Base-by-base conservation (phyloP, 2,888 invertebrate species). In the Acleris literana region DNA sequence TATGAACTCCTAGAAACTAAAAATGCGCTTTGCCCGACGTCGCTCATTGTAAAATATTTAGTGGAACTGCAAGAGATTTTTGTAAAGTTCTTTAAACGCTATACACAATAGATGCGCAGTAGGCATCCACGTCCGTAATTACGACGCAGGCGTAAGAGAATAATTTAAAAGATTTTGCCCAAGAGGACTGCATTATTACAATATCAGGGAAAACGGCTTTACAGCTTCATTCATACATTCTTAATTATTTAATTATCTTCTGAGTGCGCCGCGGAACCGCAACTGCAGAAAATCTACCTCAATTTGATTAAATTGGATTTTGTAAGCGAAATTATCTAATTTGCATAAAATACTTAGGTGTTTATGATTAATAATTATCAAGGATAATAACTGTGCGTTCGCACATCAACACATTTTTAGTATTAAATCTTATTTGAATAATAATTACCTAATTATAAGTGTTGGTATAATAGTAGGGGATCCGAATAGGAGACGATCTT, bases 201-300 rank as follows among this genome's bases (percentile, higher is more conserved):
- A 88, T 88, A 89, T 89, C 86, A 86, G 84, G 84, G 85, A 85
- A 66, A 90, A 89, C 87, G 85, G 86, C 86, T 90, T 87, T 87
- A 87, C 86, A 84, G 83, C 88, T 84, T 89, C 87, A 90, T 89
- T 91, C 90, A 91, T 90, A 90, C 89, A 91, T 90, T 90, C 82
- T 89, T 91, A 90, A 92, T 91, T 89, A 91, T 90, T 91, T 90
- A 91, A 92, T 92, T 91, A 90, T 88, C 90, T 88, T 86, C 80
- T 78, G 84, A 88, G 87, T 85, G 80, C 82, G 83, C 83, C 74
- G 74, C 82, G 80, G 80, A 79, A 84, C 81, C 79, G 78, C 77
- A 77, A 81, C 82, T 85, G 82, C 84, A 87, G 86, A 86, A 86
- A 87, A 86, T 84, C 82, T 83, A 71, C 74, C 76, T 78, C 57